These are phyloP conservation scores for Bucorvus abyssinicus DNA, from an alignment of 2,797 vertebrate species.

Conservation along the genomic window DNA sequence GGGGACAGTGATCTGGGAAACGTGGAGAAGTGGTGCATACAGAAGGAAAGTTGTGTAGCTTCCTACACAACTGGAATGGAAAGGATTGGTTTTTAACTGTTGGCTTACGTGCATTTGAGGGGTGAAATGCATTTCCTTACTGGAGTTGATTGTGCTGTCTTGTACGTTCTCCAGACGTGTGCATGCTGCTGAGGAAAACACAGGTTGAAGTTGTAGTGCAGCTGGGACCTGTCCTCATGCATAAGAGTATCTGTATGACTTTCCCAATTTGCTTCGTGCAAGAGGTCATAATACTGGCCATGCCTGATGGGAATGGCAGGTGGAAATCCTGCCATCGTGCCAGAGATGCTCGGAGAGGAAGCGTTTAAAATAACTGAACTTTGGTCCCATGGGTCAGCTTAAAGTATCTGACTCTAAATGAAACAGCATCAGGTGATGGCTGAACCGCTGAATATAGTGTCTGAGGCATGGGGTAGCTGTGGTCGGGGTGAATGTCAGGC, in stretches of 20 bases:
- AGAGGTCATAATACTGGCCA: not conserved
- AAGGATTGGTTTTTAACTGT: not conserved
- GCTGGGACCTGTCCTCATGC: not conserved
- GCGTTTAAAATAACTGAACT: slow-evolving; percentile 48
- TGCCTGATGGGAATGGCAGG: slow-evolving; percentile 36
- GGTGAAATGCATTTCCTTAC: not conserved
- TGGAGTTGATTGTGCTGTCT: not conserved
- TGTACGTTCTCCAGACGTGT: not conserved
- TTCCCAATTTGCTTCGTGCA: not conserved
- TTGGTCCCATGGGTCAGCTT: not conserved
- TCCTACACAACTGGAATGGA: not conserved
- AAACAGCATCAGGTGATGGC: not conserved
- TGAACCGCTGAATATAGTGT: not conserved
- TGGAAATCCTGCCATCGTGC: not conserved
- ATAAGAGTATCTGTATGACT: not conserved
- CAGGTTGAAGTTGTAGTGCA: not conserved
- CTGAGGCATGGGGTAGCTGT: not conserved
- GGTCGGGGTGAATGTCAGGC: not conserved
- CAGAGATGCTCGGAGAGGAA: slow-evolving; percentile 35
- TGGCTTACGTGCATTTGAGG: not conserved
- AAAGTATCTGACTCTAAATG: slow-evolving; percentile 2
- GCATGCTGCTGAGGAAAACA: not conserved
- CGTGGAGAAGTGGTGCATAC: not conserved
- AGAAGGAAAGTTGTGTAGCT: not conserved
- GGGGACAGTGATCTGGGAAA: not conserved